Evolutionary conservation across 1,140 invertebrate species (phyloP).

Genomic region (Drosophila kanapiae): DNA sequence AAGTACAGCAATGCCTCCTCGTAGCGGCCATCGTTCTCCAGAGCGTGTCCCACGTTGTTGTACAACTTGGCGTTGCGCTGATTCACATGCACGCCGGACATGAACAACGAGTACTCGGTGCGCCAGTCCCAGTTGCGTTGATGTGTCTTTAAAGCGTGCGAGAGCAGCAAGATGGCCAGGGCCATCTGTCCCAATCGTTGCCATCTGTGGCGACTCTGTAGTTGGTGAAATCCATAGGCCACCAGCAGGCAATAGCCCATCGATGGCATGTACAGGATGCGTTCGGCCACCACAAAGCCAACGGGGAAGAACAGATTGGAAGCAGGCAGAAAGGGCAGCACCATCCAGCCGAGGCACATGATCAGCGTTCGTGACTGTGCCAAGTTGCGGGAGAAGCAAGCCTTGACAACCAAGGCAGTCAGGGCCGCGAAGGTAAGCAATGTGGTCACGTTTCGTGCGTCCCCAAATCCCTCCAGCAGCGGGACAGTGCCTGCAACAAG

Average conservation of each 20-base stretch:
- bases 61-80: conserved; percentile 97
- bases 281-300: conserved; percentile 98
- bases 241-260: conserved; percentile 98
- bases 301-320: conserved; percentile 99
- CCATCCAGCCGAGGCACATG: conserved; percentile 94
- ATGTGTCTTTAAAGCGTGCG: conserved; percentile 93
- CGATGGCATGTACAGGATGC: conserved; percentile 98
- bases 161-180: conserved; percentile 89
- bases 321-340: conserved; percentile 97
- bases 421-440: conserved; percentile 90
- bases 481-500: conserved; percentile 91
- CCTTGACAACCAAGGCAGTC: conserved; percentile 80
- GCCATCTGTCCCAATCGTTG: conserved; percentile 86
- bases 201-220: conserved; percentile 51
- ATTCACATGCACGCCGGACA: conserved; percentile 95
- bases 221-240: conserved; percentile 90
- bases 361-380: conserved; percentile 90
- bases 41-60: conserved; percentile 98
- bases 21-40: conserved; percentile 94
- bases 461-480: conserved; percentile 91
- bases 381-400: conserved; percentile 63
- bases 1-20: conserved; percentile 96
- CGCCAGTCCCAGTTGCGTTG: conserved; percentile 96
- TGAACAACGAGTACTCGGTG: conserved; percentile 96
- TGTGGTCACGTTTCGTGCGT: conserved; percentile 94